A percentile compares a stretch with the other conserved stretches of the same genome.
Conservation (phyloP, 2,797 vertebrate genomes). For the Netta rufina region DNA sequence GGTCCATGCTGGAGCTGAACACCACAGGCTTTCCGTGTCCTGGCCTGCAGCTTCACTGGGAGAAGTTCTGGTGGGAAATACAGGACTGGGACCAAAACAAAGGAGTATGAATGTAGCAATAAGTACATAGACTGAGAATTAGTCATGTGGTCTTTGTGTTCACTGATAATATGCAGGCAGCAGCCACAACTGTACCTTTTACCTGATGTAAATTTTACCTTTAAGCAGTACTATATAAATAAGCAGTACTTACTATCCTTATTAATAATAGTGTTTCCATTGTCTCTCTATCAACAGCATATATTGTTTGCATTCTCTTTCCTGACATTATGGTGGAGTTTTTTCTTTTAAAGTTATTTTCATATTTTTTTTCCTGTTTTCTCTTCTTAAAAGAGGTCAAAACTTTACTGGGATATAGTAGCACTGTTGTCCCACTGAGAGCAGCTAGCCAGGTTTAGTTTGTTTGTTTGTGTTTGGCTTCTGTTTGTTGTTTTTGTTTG, state of each 20-base stretch:
- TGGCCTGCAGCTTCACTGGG: background rate
- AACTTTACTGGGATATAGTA: background rate
- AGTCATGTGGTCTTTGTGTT: background rate
- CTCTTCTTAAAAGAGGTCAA: background rate
- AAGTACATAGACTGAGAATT: background rate
- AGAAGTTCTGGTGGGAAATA: background rate
- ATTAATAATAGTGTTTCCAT: background rate
- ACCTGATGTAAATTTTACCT: background rate
- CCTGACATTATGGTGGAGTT: background rate
- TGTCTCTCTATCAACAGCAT: background rate
- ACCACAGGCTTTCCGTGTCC: background rate
- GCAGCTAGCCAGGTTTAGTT: background rate
- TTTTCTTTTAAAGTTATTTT: background rate
- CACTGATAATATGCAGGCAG: background rate
- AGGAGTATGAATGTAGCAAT: background rate
- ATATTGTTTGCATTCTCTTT: background rate
- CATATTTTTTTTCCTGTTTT: background rate
- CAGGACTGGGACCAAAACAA: background rate
- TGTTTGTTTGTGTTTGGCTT: background rate
- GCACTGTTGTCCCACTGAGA: background rate
- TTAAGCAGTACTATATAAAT: background rate
- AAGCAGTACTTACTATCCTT: background rate
- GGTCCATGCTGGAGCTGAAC: fast-evolving
- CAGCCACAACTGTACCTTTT: background rate
- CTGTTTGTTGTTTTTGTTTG: background rate